phyloP scores from a whole-genome alignment of 2,888 invertebrate genomes.

The Anaspis maculata region DNA sequence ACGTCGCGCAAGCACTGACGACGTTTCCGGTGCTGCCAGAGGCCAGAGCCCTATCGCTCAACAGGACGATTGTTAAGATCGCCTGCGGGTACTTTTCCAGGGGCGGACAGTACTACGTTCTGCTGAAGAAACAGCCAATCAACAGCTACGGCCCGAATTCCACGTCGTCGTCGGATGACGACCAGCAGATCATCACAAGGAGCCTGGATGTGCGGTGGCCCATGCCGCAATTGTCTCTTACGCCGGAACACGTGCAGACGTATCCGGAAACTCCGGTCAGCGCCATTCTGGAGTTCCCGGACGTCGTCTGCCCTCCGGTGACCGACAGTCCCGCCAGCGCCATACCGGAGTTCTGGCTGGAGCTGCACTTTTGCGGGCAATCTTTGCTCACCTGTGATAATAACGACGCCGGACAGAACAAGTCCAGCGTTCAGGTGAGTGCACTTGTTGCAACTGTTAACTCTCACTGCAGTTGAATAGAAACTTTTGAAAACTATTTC shows the following conservation, averaged over 20 bases:
- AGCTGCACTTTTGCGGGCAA: constrained; percentile 72
- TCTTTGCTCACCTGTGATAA: constrained; percentile 65
- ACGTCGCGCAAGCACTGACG: constrained; percentile 32
- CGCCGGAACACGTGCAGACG: constrained; percentile 69
- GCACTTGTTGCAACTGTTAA: no score
- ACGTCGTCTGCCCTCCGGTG: constrained; percentile 60
- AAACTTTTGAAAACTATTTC: no score
- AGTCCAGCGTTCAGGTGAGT: constrained; percentile 45
- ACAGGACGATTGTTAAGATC: constrained; percentile 36
- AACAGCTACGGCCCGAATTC: no score
- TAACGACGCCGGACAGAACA: constrained; percentile 31
- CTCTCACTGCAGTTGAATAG: no score
- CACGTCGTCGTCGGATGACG: constrained; percentile 11
- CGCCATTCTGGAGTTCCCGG: constrained; percentile 67
- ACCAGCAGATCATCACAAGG: constrained; percentile 39
- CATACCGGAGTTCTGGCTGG: constrained; percentile 65
- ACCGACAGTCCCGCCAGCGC: constrained; percentile 46
- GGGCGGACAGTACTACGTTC: constrained; percentile 57
- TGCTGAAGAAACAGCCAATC: constrained; percentile 39
- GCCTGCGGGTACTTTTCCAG: constrained; percentile 68
- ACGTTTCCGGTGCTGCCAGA: constrained; percentile 38
- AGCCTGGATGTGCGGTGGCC: constrained; percentile 79
- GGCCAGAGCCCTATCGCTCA: constrained; percentile 34
- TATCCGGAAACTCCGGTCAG: constrained; percentile 69
- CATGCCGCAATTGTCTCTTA: constrained; percentile 58